These are phyloP conservation scores for Capitulum mitella DNA, from an alignment of 2,888 invertebrate genomes.

Conservation along the genomic window DNA sequence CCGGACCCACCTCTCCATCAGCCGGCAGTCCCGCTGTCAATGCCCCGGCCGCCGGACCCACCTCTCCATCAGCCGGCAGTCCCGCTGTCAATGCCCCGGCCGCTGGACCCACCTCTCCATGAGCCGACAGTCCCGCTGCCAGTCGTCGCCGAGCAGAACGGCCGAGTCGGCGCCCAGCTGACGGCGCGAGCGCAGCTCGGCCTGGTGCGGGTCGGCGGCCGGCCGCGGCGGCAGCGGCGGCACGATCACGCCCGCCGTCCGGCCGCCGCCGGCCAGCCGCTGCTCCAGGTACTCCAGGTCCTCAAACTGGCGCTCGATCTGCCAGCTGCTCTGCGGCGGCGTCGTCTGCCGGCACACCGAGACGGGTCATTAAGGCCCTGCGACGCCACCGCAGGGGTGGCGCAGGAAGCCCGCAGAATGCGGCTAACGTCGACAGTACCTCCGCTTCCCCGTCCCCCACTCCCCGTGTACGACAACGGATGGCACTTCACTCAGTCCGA, in stretches of 20 bases:
- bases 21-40: too few species aligned
- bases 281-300: constrained; percentile 48
- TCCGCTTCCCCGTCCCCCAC: neutral
- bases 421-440: neutral
- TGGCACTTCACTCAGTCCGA: neutral
- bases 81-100: neutral
- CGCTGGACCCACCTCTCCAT: constrained; percentile 40
- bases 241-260: constrained; percentile 44
- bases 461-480: neutral
- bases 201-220: constrained; percentile 38
- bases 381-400: neutral
- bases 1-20: too few species aligned
- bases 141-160: constrained; percentile 45
- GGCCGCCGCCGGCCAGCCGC: constrained; percentile 42
- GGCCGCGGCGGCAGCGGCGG: constrained; percentile 46
- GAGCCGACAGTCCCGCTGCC: constrained; percentile 43
- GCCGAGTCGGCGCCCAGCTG: constrained; percentile 37
- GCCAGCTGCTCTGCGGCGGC: constrained; percentile 29
- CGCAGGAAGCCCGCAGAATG: neutral
- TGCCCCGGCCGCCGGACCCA: too few species aligned
- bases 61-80: neutral
- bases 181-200: neutral
- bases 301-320: constrained; percentile 42
- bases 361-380: neutral
- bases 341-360: constrained; percentile 21